Base-by-base conservation (phyloP, 2,888 invertebrate genomes). In the Anagyrus pseudococci region DNA sequence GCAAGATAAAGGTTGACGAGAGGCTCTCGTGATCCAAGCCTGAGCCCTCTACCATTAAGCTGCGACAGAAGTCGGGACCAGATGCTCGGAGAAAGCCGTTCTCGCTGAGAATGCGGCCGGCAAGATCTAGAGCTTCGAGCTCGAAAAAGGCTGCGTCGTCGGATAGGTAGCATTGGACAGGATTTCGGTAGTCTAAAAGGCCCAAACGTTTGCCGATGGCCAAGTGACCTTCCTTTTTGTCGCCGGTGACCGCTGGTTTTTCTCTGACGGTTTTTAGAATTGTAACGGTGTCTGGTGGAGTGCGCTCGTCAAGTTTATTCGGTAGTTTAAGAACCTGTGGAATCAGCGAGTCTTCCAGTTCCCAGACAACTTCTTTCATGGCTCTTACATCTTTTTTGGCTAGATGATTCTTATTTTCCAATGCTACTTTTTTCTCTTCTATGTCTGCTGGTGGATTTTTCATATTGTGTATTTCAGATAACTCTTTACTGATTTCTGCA, bases 61-160 rank as follows among this genome's bases (percentile, higher is more conserved):
- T 90, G 58, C 90, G 87, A 4, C 87, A 85, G 81, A 94, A 93
- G 81, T 94, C 93, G 0, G 92, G 85, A 77, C 92, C 92, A 0
- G 89, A 87, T 71, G 90, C 87, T 72, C 88, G 87, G 0, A 84
- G 76, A 74, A 86, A 90, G n/a, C 84, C 81, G 13, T 81, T 77
- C 1, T 84, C 78, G 22, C 82, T 79, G 6, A 86, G 73, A 56
- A 81, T 75, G 53, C 82, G 75, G 1, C 81, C 76, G 13, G 80
- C 70, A 3, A 81, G 75, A 56, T 77, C 83, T 70, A 86, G 81
- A 15, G 85, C 77, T 20, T 84, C 85, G 10, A 89, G 80, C 80
- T 93, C 93, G 75, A 91, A 91, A 17, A 88, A 70, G 0, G 91
- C 90, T 0, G 89, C 91, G 64, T 90, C 86, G 20, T 87, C 86